phyloP scores from a whole-genome alignment of 2,113 vertebrate species.

The Mustela nigripes region DNA sequence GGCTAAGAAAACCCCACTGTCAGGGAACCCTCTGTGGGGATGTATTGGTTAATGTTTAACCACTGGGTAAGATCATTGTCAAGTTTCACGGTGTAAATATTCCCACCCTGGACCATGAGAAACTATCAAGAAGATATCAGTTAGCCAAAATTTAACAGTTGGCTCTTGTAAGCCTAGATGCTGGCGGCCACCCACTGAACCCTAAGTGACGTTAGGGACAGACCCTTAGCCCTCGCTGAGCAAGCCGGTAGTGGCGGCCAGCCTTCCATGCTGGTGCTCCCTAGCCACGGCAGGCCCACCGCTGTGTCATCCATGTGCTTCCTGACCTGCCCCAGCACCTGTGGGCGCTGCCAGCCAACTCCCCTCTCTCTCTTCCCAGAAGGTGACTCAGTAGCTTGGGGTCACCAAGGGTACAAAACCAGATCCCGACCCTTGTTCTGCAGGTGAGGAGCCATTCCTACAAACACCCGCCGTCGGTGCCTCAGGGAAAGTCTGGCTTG shows the following conservation, averaged over 20 bases:
- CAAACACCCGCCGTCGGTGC: fast-evolving
- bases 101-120: background rate
- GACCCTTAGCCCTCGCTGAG: too few relatives aligned
- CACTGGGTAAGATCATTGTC: background rate
- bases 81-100: background rate
- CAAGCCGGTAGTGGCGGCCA: background rate
- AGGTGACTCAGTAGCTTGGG: background rate
- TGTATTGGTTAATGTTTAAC: background rate
- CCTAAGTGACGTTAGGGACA: too few relatives aligned
- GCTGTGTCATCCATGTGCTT: background rate
- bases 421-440: background rate
- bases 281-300: background rate
- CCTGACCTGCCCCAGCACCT: background rate
- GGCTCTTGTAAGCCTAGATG: background rate
- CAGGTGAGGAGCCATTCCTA: background rate
- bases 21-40: fast-evolving
- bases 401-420: too few relatives aligned
- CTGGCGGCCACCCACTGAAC: background rate
- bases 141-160: background rate
- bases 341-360: background rate
- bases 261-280: background rate
- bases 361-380: background rate
- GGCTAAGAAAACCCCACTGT: background rate
- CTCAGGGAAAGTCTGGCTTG: background rate
- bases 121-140: background rate